These are phyloP conservation scores for Lycorma delicatula DNA, from an alignment of 1,140 invertebrate genomes.

Conservation along the genomic window DNA sequence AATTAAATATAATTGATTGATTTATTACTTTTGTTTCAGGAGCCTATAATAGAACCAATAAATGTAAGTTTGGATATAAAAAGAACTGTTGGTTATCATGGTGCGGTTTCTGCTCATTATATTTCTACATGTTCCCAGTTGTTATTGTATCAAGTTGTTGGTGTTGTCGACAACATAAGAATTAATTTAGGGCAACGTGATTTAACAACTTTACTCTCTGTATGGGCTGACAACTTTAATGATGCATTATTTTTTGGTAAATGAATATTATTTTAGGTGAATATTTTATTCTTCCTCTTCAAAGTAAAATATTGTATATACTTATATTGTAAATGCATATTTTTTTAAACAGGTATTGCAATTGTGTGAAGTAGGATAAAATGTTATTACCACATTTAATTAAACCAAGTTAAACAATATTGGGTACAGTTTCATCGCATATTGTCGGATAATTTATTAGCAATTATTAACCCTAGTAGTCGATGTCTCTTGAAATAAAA, in stretches of 20 bases:
- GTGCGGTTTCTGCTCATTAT: conserved; percentile 18
- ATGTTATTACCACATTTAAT: too few species aligned
- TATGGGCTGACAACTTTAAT: conserved; percentile 57
- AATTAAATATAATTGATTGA: not conserved
- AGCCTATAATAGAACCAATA: conserved; percentile 67
- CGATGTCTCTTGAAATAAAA: too few species aligned
- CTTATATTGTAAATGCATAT: too few species aligned
- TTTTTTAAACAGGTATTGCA: too few species aligned
- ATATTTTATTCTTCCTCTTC: too few species aligned
- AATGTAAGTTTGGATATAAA: conserved; percentile 64
- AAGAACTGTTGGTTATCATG: conserved; percentile 45
- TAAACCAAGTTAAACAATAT: too few species aligned
- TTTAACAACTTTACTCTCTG: conserved; percentile 53
- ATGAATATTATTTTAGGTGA: too few species aligned
- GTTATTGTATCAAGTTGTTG: conserved; percentile 53
- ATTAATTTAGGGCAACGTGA: conserved; percentile 65
- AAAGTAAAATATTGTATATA: too few species aligned
- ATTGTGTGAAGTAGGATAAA: too few species aligned
- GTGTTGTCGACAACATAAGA: conserved; percentile 54
- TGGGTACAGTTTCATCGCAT: too few species aligned
- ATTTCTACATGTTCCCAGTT: conserved; percentile 29
- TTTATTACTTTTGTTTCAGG: conserved; percentile 40
- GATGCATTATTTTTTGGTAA: conserved; percentile 40
- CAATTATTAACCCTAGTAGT: too few species aligned
- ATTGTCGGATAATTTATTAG: too few species aligned